A percentile compares a stretch with the other conserved stretches of the same genome.
Conservation (phyloP, 1,140 invertebrate species). For the Hyphantria cunea region DNA sequence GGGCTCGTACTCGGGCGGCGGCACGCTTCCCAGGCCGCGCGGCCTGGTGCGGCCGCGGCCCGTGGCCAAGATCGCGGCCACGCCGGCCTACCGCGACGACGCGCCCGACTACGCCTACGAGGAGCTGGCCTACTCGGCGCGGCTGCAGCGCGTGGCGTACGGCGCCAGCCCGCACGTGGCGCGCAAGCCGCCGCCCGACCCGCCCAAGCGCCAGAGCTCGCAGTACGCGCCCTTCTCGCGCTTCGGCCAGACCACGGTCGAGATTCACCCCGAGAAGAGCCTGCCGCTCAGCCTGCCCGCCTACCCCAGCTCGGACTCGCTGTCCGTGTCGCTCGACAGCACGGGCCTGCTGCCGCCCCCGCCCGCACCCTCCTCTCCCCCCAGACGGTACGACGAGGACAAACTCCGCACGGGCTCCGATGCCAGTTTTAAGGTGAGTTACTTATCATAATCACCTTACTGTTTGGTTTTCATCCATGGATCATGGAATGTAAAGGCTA, state of each 20-base stretch:
- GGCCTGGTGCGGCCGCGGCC: slow-evolving; percentile 90
- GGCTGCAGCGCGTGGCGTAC: slow-evolving; percentile 72
- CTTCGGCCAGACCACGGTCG: slow-evolving; percentile 84
- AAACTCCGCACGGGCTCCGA: slow-evolving; percentile 90
- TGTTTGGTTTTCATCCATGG: no score
- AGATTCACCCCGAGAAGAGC: slow-evolving; percentile 84
- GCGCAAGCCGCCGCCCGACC: slow-evolving; percentile 91
- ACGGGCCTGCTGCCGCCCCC: slow-evolving; percentile 82
- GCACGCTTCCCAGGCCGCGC: slow-evolving; percentile 92
- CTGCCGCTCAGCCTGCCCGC: slow-evolving; percentile 83
- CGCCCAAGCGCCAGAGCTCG: slow-evolving; percentile 89
- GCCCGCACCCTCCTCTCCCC: slow-evolving; percentile 82
- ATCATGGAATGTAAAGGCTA: no score
- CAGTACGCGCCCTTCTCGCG: slow-evolving; percentile 80
- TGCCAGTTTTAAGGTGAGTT: slow-evolving; percentile 91
- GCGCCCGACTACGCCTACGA: slow-evolving; percentile 81
- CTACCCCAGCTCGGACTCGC: slow-evolving; percentile 83
- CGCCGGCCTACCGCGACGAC: slow-evolving; percentile 80
- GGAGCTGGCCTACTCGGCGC: slow-evolving; percentile 77
- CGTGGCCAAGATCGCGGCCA: slow-evolving; percentile 91
- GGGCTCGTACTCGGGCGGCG: slow-evolving; percentile 87
- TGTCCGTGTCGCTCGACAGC: slow-evolving; percentile 82
- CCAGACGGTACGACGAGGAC: slow-evolving; percentile 84
- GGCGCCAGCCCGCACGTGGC: slow-evolving; percentile 84
- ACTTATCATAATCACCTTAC: no score